These are phyloP conservation scores for Benitochromis conjunctus DNA, from an alignment of 2,113 vertebrate species.

Conservation along the genomic window DNA sequence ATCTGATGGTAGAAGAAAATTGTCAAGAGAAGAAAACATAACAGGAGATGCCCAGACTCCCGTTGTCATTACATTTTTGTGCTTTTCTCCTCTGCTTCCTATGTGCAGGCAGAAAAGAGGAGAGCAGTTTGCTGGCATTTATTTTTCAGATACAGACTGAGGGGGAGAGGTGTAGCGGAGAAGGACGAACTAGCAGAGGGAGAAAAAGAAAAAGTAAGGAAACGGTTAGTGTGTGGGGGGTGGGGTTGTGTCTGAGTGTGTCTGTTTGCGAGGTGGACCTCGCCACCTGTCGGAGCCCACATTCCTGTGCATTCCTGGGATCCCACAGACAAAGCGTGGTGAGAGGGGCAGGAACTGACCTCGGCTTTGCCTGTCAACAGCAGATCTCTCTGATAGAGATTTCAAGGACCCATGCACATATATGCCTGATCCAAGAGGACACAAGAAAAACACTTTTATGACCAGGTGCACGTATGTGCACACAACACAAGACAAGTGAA, in stretches of 20 bases:
- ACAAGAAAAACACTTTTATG: not conserved
- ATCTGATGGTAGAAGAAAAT: constrained; percentile 34
- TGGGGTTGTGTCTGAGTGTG: constrained; percentile 7
- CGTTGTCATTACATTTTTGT: constrained; percentile 42
- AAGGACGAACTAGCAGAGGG: not conserved
- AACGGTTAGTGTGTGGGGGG: not conserved
- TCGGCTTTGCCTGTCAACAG: constrained; percentile 60
- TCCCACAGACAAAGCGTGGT: constrained; percentile 60
- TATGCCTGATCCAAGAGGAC: constrained; percentile 14
- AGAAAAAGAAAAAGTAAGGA: not conserved
- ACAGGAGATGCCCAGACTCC: constrained; percentile 45
- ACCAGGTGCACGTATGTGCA: not conserved
- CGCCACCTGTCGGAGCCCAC: constrained; percentile 59
- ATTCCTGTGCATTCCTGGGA: constrained; percentile 65
- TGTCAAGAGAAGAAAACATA: constrained; percentile 26
- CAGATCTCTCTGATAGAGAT: constrained; percentile 61
- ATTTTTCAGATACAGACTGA: constrained; percentile 7
- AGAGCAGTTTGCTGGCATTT: constrained; percentile 54
- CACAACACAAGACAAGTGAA: not conserved
- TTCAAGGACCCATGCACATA: constrained; percentile 12
- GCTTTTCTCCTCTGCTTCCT: not conserved
- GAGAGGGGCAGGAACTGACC: constrained; percentile 70
- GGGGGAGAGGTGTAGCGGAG: not conserved
- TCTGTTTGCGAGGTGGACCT: constrained; percentile 31
- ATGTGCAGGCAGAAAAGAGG: constrained; percentile 6